Evolutionary conservation across 2,888 invertebrate species (phyloP).

Genomic region (Neoitamus cyanurus): DNA sequence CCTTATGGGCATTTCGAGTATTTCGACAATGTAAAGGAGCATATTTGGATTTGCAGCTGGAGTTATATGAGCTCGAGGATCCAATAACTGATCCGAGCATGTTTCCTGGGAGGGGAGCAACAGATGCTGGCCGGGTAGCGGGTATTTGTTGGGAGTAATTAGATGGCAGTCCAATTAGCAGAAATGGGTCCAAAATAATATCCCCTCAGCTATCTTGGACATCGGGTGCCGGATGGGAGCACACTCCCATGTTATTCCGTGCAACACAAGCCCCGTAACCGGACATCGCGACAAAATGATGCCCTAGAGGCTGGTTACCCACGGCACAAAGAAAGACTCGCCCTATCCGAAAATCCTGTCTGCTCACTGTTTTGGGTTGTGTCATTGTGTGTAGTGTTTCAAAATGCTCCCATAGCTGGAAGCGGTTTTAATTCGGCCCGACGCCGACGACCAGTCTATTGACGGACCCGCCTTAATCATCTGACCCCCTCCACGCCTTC

Average conservation of each 20-base stretch:
- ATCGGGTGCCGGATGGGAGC: background rate
- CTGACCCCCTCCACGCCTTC: background rate
- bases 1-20: background rate
- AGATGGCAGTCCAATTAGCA: background rate
- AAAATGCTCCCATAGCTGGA: background rate
- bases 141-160: background rate
- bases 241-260: background rate
- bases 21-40: background rate
- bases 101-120: background rate
- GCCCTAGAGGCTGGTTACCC: background rate
- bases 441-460: background rate
- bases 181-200: background rate
- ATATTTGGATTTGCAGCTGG: background rate
- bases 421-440: background rate
- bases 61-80: background rate
- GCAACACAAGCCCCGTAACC: background rate
- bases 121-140: background rate
- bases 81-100: background rate
- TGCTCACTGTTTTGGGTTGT: background rate
- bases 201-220: background rate
- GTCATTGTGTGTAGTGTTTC: background rate
- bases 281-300: background rate
- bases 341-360: background rate
- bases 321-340: background rate
- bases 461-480: background rate